Evolutionary conservation across 2,888 invertebrate genomes (phyloP).

Genomic region (Limnephilus rhombicus): DNA sequence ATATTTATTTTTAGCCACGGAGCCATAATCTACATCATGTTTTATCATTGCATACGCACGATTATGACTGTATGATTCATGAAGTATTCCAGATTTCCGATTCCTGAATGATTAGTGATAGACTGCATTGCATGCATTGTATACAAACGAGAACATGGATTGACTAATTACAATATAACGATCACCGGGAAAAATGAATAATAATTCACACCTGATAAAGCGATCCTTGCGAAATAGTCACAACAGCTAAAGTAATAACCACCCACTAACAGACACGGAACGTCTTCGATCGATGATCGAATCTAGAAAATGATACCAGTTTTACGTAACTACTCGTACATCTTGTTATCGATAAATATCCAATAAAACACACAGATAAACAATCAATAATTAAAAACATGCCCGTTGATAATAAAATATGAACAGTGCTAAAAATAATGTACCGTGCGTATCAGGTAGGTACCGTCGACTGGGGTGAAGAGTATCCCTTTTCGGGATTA

Average conservation of each 20-base stretch:
- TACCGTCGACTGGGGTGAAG: too few relatives aligned
- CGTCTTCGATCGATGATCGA: slow-evolving; percentile 3
- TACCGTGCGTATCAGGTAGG: neutral
- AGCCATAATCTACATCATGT: neutral
- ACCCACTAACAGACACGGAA: neutral
- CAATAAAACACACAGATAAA: neutral
- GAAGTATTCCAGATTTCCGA: neutral
- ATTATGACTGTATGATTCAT: neutral
- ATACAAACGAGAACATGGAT: neutral
- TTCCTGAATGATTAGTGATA: neutral
- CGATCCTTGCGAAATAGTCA: neutral
- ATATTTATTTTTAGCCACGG: neutral
- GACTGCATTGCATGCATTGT: neutral
- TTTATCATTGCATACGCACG: neutral
- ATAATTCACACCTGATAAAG: neutral
- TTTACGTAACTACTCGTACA: slow-evolving; percentile 16
- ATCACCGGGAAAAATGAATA: neutral
- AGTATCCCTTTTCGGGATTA: too few relatives aligned
- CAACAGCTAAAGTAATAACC: neutral
- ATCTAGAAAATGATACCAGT: slow-evolving; percentile 13
- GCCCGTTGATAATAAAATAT: neutral
- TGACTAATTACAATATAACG: neutral
- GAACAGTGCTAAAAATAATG: neutral
- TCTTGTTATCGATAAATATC: neutral
- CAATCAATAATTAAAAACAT: neutral